Base-by-base conservation (phyloP, 1,140 invertebrate species). In the Drosophila pruinosa region DNA sequence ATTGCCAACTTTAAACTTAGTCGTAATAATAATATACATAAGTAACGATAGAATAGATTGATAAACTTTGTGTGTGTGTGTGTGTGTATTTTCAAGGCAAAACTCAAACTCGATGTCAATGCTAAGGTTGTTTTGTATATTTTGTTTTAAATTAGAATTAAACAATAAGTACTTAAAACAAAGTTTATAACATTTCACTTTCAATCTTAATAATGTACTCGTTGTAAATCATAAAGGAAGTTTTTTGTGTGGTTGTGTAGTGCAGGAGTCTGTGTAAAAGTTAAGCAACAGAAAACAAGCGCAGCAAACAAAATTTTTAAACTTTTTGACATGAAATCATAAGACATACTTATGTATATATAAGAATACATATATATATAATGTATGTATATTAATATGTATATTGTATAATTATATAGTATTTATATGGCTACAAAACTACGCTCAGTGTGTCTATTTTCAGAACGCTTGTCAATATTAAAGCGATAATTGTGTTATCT, bases 91-190 rank as follows among this genome's bases (percentile, higher is more conserved):
- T 61, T 78, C 31, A 58, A 48, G 54, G 22, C 22, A 28, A 50
- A 50, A 50, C 14, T 14, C 38, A 6, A 39, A 17, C 12, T 14
- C 41, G n/a, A n/a, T n/a, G n/a, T 59, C 57, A 56, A 43, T 28
- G 39, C 68, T 71, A 71, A 71, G n/a, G 31, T 34, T 34, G 31
- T 34, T 34, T 31, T 31, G 10, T 34, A n/a, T 34, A 3, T 2
- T 26, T 26, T 26, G 26, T n/a, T 64, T 65, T 57, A 58, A 85
- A 78, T 72, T 85, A 81, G 68, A 78, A 88, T 82, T 89, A 89
- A 89, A 89, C 72, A 83, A 89, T 89, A 89, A 89, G 83, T 89
- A 89, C 83, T 89, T 89, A 89, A 89, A 89, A 76, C 68, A 85
- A 85, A 85, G 73, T 85, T 79, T 61, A 85, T 85, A 85, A 89